Conservation (phyloP, 2,888 invertebrate genomes). For the Tenthredo amoena region DNA sequence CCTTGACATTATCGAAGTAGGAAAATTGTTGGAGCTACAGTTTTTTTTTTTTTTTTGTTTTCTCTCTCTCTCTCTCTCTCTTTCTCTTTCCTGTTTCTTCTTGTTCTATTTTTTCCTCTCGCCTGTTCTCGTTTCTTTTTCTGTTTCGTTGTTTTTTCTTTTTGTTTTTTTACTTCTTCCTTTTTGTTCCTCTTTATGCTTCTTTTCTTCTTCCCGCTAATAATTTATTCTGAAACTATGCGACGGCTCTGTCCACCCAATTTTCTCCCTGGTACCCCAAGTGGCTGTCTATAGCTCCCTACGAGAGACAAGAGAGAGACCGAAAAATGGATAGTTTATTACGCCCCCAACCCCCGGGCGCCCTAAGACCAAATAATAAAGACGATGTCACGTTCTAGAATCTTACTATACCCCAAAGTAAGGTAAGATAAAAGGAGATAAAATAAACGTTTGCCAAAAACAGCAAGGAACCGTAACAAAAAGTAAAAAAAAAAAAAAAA, state of each 20-base stretch:
- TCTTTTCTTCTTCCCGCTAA: background rate
- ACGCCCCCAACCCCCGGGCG: conserved; percentile 5
- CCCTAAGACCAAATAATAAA: conserved; percentile 25
- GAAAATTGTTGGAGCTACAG: conserved; percentile 6
- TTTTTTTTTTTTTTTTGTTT: background rate
- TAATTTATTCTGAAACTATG: conserved; percentile 7
- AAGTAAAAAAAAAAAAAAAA: background rate
- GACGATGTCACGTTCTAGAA: conserved; percentile 40
- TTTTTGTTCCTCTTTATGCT: background rate
- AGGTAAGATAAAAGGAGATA: background rate
- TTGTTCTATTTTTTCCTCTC: background rate
- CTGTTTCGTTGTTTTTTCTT: background rate
- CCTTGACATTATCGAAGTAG: conserved; percentile 41
- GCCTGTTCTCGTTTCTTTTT: background rate
- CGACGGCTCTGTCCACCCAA: conserved; percentile 1
- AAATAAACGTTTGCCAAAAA: background rate
- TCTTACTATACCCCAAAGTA: background rate
- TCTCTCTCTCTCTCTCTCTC: background rate
- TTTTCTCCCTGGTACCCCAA: background rate
- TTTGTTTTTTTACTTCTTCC: no score
- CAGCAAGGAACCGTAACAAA: background rate
- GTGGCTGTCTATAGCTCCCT: background rate
- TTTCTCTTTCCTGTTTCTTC: background rate
- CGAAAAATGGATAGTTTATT: conserved; percentile 29
- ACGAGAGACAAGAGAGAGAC: background rate